These are phyloP conservation scores for Gypaetus barbatus DNA, from an alignment of 2,797 vertebrate species.

Conservation along the genomic window DNA sequence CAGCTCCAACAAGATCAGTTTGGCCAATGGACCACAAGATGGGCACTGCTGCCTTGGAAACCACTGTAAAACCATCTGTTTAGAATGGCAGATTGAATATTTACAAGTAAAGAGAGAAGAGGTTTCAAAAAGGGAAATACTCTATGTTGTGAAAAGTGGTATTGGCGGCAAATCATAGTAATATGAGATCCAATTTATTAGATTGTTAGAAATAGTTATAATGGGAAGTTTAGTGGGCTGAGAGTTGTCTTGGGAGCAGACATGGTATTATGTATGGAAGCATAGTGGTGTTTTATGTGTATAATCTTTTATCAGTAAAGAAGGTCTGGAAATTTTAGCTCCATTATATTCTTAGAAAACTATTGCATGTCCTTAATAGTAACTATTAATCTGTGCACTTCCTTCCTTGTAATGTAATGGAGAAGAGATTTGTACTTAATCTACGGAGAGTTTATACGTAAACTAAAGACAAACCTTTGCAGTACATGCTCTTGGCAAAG, in stretches of 20 bases:
- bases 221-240: neutral
- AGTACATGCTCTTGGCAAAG: neutral
- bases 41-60: neutral
- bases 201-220: neutral
- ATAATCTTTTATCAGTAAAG: neutral
- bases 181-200: neutral
- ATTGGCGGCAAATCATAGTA: neutral
- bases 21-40: neutral
- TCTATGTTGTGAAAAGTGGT: neutral
- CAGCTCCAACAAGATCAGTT: neutral
- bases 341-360: neutral
- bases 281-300: neutral
- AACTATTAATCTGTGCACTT: neutral
- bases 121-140: neutral
- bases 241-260: neutral
- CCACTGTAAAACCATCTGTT: neutral
- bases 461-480: neutral
- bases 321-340: neutral
- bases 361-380: neutral
- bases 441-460: fast-evolving
- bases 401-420: neutral
- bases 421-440: neutral
- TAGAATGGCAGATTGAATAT: neutral
- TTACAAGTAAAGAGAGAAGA: neutral
- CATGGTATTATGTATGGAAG: neutral